Percentiles rank a stretch among this genome's conserved stretches.
These are phyloP conservation scores for Tetraneura akinire DNA, from an alignment of 1,140 invertebrate species.

Conservation along the genomic window DNA sequence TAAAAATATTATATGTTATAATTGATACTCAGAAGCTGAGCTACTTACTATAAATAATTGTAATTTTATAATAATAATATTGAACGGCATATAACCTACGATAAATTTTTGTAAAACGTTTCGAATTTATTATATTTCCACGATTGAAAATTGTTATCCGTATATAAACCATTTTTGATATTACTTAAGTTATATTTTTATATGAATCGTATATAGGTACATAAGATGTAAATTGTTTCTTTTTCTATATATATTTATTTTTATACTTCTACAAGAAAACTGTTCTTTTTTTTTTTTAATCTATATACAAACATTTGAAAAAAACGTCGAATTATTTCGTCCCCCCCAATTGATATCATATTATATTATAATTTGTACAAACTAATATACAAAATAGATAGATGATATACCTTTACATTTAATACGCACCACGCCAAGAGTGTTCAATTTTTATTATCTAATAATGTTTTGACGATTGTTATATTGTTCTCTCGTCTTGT, in stretches of 20 bases:
- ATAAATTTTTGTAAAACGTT: not conserved
- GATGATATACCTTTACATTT: not conserved
- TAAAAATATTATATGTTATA: not conserved
- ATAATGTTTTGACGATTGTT: not conserved
- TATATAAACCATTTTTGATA: not conserved
- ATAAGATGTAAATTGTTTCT: not conserved
- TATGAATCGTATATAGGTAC: not conserved
- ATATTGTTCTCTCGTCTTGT: not conserved
- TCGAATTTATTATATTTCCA: not conserved
- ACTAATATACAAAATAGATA: too few species aligned
- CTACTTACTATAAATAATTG: conserved; percentile 9
- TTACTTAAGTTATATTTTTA: not conserved
- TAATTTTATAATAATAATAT: not conserved
- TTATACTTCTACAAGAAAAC: conserved; percentile 7
- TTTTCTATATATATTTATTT: conserved; percentile 26
- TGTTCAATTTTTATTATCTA: conserved; percentile 45
- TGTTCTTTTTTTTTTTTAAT: too few species aligned
- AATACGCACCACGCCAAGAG: conserved; percentile 12
- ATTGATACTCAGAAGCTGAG: not conserved
- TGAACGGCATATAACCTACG: not conserved
- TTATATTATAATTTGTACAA: not conserved
- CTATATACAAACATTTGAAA: not conserved
- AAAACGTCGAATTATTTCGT: not conserved
- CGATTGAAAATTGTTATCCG: not conserved
- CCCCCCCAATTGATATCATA: not conserved